A percentile compares a stretch with the other conserved stretches of the same genome.
These are phyloP conservation scores for Numenius phaeopus DNA, from an alignment of 2,797 vertebrate genomes.

Conservation along the genomic window DNA sequence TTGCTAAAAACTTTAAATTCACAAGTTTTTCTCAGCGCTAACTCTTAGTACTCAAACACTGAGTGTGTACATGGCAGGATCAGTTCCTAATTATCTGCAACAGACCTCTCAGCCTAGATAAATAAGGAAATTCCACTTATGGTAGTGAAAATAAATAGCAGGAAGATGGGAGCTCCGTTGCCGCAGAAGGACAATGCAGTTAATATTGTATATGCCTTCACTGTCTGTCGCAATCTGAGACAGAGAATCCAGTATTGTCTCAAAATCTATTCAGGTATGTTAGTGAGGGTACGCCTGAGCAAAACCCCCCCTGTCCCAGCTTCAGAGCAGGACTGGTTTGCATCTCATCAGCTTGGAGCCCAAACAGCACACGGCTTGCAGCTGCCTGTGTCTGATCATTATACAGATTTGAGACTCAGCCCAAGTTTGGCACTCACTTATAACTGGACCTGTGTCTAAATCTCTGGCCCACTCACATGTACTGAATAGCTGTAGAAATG, in stretches of 20 bases:
- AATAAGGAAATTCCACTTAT: not conserved
- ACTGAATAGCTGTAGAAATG: conserved; percentile 9
- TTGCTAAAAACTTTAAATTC: not conserved
- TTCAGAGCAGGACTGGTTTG: not conserved
- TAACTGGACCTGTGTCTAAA: conserved; percentile 4
- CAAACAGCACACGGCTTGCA: not conserved
- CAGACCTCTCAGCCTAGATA: not conserved
- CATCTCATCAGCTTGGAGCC: not conserved
- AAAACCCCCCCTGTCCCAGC: not conserved
- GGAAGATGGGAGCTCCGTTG: not conserved
- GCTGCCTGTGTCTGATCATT: not conserved
- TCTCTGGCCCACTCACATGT: not conserved
- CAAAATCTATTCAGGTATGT: not conserved
- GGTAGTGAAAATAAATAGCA: not conserved
- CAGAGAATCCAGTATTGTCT: not conserved
- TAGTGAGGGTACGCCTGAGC: not conserved
- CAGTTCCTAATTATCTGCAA: not conserved
- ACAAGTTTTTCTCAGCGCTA: not conserved
- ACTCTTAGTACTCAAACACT: not conserved
- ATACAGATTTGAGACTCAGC: not conserved
- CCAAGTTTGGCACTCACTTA: not conserved
- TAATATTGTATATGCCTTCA: not conserved
- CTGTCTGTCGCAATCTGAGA: fast-evolving
- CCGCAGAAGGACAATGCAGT: not conserved
- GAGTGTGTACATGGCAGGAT: not conserved